Conservation (phyloP, 2,888 invertebrate species). For the Dexiosoma caninum region DNA sequence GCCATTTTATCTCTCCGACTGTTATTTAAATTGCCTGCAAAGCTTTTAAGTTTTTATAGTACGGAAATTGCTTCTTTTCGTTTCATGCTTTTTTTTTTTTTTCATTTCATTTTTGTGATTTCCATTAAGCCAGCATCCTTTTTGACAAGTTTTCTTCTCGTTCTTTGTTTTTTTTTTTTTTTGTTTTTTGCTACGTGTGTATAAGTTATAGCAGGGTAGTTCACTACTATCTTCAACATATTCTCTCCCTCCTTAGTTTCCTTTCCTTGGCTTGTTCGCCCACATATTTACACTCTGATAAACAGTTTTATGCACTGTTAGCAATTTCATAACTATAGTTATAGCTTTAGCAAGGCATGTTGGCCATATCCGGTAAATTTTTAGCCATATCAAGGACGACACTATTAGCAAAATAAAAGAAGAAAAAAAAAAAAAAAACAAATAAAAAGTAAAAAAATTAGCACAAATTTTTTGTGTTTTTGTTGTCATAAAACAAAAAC, state of each 20-base stretch:
- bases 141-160: constrained; percentile 62
- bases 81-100: constrained; percentile 46
- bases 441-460: no score
- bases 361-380: constrained; percentile 58
- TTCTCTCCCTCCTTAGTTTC: constrained; percentile 22
- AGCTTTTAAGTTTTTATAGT: constrained; percentile 73
- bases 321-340: constrained; percentile 22
- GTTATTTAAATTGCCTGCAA: constrained; percentile 65
- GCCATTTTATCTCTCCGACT: constrained; percentile 44
- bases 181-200: constrained; percentile 3
- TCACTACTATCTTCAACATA: constrained; percentile 27
- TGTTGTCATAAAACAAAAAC: constrained; percentile 17
- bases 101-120: constrained; percentile 47
- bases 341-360: constrained; percentile 49
- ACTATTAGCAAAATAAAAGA: background rate
- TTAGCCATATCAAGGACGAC: constrained; percentile 48
- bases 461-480: background rate
- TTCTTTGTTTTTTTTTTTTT: no score
- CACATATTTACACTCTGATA: background rate
- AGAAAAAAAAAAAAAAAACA: no score
- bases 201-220: background rate
- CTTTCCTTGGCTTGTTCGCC: background rate
- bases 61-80: constrained; percentile 72
- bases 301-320: constrained; percentile 5
- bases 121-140: constrained; percentile 63